Conservation (phyloP, 2,888 invertebrate species). For the Nymphalis urticae region DNA sequence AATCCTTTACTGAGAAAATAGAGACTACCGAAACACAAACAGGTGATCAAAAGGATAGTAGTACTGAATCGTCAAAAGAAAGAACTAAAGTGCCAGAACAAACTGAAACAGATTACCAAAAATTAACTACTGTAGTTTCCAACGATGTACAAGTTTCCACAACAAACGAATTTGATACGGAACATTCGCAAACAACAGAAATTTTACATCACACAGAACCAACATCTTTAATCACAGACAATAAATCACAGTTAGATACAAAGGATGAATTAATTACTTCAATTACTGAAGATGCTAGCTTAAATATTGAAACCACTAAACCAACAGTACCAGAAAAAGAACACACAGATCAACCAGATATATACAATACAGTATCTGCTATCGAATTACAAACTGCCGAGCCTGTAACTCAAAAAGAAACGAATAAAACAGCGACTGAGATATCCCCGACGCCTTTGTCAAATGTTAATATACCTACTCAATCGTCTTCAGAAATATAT, state of each 20-base stretch:
- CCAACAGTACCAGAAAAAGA: slow-evolving; percentile 7
- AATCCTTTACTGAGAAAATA: slow-evolving; percentile 1
- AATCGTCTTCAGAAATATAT: slow-evolving; percentile 23
- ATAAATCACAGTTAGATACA: slow-evolving; percentile 7
- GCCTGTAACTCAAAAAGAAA: slow-evolving; percentile 13
- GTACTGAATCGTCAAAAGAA: slow-evolving; percentile 7
- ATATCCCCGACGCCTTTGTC: neutral
- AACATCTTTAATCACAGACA: neutral
- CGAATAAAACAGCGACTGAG: neutral
- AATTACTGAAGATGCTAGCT: neutral
- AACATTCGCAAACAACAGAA: neutral
- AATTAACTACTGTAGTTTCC: neutral
- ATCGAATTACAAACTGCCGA: slow-evolving; percentile 11
- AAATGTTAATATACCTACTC: slow-evolving; percentile 1
- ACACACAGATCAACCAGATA: neutral
- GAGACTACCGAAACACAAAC: slow-evolving; percentile 25
- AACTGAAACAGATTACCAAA: neutral
- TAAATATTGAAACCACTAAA: neutral
- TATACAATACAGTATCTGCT: neutral
- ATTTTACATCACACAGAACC: slow-evolving; percentile 8
- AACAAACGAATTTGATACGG: neutral
- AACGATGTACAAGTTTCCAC: neutral
- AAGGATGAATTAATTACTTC: slow-evolving; percentile 2
- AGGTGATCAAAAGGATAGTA: slow-evolving; percentile 28
- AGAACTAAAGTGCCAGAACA: slow-evolving; percentile 10